These are phyloP conservation scores for Pachypanchax playfairii DNA, from an alignment of 2,113 vertebrate genomes.

Conservation along the genomic window DNA sequence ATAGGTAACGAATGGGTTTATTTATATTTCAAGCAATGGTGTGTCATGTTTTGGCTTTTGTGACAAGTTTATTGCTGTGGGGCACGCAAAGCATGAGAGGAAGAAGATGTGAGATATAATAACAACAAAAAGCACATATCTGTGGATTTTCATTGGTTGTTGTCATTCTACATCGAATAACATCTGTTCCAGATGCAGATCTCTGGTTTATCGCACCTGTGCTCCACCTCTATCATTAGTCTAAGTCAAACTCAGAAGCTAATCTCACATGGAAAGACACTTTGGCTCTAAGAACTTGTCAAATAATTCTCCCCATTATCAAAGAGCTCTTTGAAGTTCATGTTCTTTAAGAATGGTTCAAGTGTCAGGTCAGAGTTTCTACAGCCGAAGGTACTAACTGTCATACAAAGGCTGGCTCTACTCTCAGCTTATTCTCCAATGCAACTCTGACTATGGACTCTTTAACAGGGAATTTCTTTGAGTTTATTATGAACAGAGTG, in stretches of 20 bases:
- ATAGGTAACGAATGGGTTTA: constrained; percentile 73
- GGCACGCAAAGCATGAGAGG: constrained; percentile 11
- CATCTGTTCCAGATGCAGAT: constrained; percentile 55
- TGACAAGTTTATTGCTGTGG: constrained; percentile 64
- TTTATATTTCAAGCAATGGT: constrained; percentile 67
- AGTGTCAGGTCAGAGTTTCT: constrained; percentile 75
- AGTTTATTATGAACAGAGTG: constrained; percentile 59
- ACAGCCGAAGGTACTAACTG: constrained; percentile 54
- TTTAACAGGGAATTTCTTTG: constrained; percentile 54
- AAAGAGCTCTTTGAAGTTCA: constrained; percentile 80
- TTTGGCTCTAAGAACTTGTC: constrained; percentile 64
- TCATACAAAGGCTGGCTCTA: constrained; percentile 62
- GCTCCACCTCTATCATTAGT: constrained; percentile 70
- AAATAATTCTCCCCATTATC: constrained; percentile 68
- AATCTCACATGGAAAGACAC: constrained; percentile 74
- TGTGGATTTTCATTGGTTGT: constrained; percentile 40
- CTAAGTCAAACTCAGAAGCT: constrained; percentile 55
- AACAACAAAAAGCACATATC: constrained; percentile 11
- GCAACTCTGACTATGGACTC: constrained; percentile 46
- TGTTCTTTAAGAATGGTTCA: constrained; percentile 69
- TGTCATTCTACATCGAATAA: constrained; percentile 53
- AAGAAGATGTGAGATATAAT: constrained; percentile 29
- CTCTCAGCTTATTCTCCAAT: constrained; percentile 34
- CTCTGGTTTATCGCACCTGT: constrained; percentile 57
- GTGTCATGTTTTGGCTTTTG: constrained; percentile 71